These are phyloP conservation scores for Nilaparvata lugens DNA, from an alignment of 1,140 invertebrate species.

Conservation along the genomic window DNA sequence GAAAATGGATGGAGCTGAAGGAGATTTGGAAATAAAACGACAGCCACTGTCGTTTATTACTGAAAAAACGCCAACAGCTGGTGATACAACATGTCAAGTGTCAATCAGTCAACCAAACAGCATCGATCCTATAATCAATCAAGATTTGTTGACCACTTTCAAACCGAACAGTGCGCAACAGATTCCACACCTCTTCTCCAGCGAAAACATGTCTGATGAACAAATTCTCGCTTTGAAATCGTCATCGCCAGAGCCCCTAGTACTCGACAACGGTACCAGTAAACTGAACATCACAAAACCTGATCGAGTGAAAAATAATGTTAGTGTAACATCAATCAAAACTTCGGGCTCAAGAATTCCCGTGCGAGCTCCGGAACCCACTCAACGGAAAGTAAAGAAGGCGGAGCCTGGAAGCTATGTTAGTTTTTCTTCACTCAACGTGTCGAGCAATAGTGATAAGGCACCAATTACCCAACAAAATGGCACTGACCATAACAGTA, in stretches of 20 bases:
- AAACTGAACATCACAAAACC: slow-evolving; percentile 11
- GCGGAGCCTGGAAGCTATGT: slow-evolving; percentile 8
- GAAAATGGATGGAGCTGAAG: no score
- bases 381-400: slow-evolving; percentile 12
- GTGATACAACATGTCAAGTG: slow-evolving; percentile 2
- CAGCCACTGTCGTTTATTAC: background rate
- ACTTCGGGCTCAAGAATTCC: slow-evolving; percentile 21
- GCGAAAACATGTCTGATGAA: slow-evolving; percentile 23
- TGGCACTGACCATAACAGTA: slow-evolving; percentile 11
- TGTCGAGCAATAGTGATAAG: slow-evolving; percentile 13
- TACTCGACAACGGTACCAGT: slow-evolving; percentile 7
- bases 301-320: slow-evolving; percentile 11
- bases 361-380: slow-evolving; percentile 17
- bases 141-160: background rate
- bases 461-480: slow-evolving; percentile 1
- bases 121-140: slow-evolving; percentile 7
- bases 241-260: slow-evolving; percentile 13
- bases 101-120: slow-evolving; percentile 16
- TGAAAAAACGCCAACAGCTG: background rate
- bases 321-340: slow-evolving; percentile 19
- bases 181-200: slow-evolving; percentile 6
- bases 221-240: slow-evolving; percentile 23
- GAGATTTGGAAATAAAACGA: no score
- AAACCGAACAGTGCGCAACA: background rate
- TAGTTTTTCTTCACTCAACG: slow-evolving; percentile 16